Percentiles rank a stretch among this genome's conserved stretches.
phyloP scores from a whole-genome alignment of 2,888 invertebrate species.

The Phoenoteleia sp. region DNA sequence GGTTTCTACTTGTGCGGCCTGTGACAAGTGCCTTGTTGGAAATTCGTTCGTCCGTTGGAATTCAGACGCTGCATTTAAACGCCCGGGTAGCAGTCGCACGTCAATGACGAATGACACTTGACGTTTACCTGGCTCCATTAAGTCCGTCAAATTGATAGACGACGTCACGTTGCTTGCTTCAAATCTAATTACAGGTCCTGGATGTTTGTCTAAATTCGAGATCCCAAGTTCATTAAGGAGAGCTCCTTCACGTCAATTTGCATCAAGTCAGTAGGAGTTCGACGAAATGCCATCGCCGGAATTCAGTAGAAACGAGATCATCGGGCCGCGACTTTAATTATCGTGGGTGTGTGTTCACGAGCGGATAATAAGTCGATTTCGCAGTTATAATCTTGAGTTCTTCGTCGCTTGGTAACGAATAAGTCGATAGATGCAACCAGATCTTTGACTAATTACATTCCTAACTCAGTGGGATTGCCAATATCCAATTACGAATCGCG shows the following conservation, averaged over 20 bases:
- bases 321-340: constrained; percentile 83
- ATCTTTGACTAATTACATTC: constrained; percentile 85
- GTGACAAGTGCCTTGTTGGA: constrained; percentile 69
- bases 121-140: constrained; percentile 12
- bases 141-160: constrained; percentile 35
- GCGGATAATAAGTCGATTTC: constrained; percentile 79
- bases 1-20: constrained; percentile 73
- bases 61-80: constrained; percentile 61
- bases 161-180: not conserved
- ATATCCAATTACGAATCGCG: constrained; percentile 79
- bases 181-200: constrained; percentile 23
- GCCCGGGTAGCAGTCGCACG: not conserved
- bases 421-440: constrained; percentile 79
- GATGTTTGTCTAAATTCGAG: constrained; percentile 6
- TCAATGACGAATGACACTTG: constrained; percentile 35
- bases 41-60: constrained; percentile 50
- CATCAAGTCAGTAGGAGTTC: constrained; percentile 32
- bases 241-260: constrained; percentile 23
- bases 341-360: constrained; percentile 79
- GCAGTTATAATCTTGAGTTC: constrained; percentile 75
- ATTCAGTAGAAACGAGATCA: constrained; percentile 69
- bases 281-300: constrained; percentile 36
- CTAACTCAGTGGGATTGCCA: constrained; percentile 79
- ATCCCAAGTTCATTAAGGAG: constrained; percentile 1
- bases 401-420: constrained; percentile 73